A percentile compares a stretch with the other conserved stretches of the same genome.
phyloP scores from a whole-genome alignment of 2,113 vertebrate genomes.

The Dromas ardeola region DNA sequence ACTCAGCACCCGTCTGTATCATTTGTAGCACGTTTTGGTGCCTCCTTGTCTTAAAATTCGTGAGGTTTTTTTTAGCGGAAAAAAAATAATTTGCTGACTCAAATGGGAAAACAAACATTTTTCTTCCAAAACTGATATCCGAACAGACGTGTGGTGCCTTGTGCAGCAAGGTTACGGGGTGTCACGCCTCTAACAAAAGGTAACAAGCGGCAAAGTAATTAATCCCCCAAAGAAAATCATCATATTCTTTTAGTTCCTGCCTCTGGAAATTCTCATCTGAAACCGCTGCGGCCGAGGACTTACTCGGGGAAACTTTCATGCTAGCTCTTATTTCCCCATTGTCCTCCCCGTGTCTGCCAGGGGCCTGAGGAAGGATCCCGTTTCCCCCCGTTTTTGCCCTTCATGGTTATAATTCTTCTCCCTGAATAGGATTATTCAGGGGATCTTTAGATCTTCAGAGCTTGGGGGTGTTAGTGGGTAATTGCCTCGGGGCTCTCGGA shows the following conservation, averaged over 20 bases:
- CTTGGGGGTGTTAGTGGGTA: not conserved
- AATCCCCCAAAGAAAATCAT: constrained; percentile 42
- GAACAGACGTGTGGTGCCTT: constrained; percentile 41
- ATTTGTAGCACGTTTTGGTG: not conserved
- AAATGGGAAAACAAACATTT: not conserved
- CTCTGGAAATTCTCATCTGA: constrained; percentile 53
- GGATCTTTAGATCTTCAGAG: constrained; percentile 39
- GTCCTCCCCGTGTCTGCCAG: not conserved
- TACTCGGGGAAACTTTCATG: constrained; percentile 27
- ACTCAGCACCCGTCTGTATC: not conserved
- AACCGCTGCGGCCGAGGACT: not conserved
- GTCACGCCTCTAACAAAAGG: constrained; percentile 31
- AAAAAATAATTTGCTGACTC: not conserved
- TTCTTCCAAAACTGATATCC: not conserved
- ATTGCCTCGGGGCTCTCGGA: not conserved
- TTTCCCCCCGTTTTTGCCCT: constrained; percentile 39
- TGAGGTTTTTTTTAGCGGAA: not conserved
- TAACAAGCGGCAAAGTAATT: constrained; percentile 32
- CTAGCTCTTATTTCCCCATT: constrained; percentile 23
- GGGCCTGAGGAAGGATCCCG: constrained; percentile 31
- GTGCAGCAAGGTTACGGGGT: not conserved
- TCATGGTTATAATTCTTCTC: constrained; percentile 43
- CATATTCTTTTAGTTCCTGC: constrained; percentile 31
- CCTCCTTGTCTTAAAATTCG: not conserved
- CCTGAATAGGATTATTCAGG: constrained; percentile 48